Base-by-base conservation (phyloP, 1,140 invertebrate genomes). In the Eubasilissa regina region DNA sequence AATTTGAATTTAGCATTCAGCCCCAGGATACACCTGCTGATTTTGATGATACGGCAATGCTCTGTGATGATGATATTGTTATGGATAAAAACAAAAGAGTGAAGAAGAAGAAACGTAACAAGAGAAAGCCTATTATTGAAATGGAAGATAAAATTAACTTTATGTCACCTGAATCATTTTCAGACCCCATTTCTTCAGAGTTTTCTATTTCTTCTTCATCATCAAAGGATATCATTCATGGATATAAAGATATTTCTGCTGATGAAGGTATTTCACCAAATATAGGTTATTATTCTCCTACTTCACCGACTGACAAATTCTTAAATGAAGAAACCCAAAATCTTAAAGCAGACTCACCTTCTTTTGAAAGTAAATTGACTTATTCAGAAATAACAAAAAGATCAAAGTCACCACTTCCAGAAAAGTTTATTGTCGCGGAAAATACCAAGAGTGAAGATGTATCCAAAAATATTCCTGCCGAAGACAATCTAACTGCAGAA, bases 121-220 rank as follows among this genome's bases (percentile, higher is more conserved):
- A 86, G 82, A 68, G 81, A 45, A 81, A 81, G 47, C 79, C 76
- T 48, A 83, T 81, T 47, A 55, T 15, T 21, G 81, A 77, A 43
- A 78, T 82, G 12, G 81, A 80, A 19, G 78, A 82, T 43, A 87
- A 87, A 79, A 75, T 78, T n/a, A 87, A 62, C 82, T 10, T 85
- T 85, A 75, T 87, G 87, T 8, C 77, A 45, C 88, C 87, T 60
- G 88, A 87, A 83, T 89, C 88, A 74, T 84, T 89, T 21, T 90
- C 89, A 15, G 89, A 90, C 84, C 89, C 87, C n/a, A 87, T 90
- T 19, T 89, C 88, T 75, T 87, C 87, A 19, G 89, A 90, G 81
- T 80, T 87, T 17, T 88, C 87, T 13, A 60, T 87, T 62, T 88
- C 88, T 56, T 81, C 85, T 17, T 88, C 87, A 45, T 88, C 88